These are phyloP conservation scores for Labeo catla DNA, from an alignment of 2,113 vertebrate species.

Conservation along the genomic window DNA sequence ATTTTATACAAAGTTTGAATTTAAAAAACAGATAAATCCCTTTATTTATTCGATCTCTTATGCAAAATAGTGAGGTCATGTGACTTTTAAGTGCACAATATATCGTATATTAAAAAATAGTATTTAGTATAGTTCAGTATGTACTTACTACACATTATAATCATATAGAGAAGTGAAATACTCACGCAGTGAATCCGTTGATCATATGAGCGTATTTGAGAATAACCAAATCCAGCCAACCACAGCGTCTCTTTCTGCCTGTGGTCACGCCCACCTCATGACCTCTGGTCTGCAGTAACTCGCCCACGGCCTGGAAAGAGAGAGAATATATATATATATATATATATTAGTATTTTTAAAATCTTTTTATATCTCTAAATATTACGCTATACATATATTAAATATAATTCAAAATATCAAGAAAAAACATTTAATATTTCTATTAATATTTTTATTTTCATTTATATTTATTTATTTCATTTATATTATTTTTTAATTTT, in stretches of 20 bases:
- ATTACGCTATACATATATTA: too few relatives aligned
- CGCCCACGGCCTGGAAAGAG: conserved; percentile 82
- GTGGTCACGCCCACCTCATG: conserved; percentile 96
- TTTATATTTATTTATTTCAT: too few relatives aligned
- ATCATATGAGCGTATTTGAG: conserved; percentile 97
- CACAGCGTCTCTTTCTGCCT: conserved; percentile 93
- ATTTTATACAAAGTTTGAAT: background rate
- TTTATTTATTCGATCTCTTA: background rate
- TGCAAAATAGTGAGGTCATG: background rate
- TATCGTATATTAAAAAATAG: background rate
- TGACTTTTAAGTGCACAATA: background rate
- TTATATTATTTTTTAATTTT: too few relatives aligned
- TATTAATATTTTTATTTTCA: too few relatives aligned
- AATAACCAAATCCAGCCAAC: conserved; percentile 96
- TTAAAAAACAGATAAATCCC: background rate
- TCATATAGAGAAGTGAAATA: conserved; percentile 10
- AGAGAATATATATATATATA: too few relatives aligned
- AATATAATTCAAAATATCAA: too few relatives aligned
- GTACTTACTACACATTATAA: background rate
- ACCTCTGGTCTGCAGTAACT: conserved; percentile 92
- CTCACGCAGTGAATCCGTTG: conserved; percentile 97
- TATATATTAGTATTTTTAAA: too few relatives aligned
- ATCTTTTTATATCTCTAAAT: too few relatives aligned
- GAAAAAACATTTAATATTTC: too few relatives aligned
- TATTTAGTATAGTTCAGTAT: background rate